Base-by-base conservation (phyloP, 2,113 vertebrate genomes). In the Campylorhamphus procurvoides region DNA sequence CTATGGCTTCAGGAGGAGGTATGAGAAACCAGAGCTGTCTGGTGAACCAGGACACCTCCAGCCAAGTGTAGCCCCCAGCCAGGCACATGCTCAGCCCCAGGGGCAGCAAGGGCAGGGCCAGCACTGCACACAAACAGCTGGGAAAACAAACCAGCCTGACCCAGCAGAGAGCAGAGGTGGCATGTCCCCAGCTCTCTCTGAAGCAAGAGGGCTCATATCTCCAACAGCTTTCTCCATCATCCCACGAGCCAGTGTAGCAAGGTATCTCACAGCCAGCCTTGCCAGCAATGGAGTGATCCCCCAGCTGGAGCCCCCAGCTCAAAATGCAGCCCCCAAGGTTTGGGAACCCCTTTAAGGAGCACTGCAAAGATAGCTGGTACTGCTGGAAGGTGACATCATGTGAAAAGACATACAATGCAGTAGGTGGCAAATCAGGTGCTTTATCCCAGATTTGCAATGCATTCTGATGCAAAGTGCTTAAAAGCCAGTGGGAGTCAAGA, bases 401-500 rank as follows among this genome's bases (percentile, higher is more conserved):
- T 10, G 20, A 64, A 35, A 89, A 67, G 55, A 74, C 5, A 17
- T 55, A 79, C 23, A 69, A 22, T 20, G 58, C 67, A 88, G 56
- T 31, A 78, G 56, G 37, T 49, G 90, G 75, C 33, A 77, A 53
- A 93, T 84, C 80, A 94, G 58, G 59, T 87, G 87, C 22, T 95
- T 94, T 87, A 83, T 79, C 67, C 83, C 59, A 47, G 55, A 91
- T 79, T 95, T 90, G 58, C 37, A 47, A 27, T 28, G 52, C 89
- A 84, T 95, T 92, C 83, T 89, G 47, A 92, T 84, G 79, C 56
- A 87, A 96, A 83, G 64, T 73, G 79, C 68, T 96, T 86, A 93
- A 94, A 94, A 94, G 53, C 11, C 82, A 91, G 85, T 88, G 60
- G 89, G 91, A 94, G 87, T 58, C 53, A 81, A 82, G 76, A 91